Base-by-base conservation (phyloP, 2,113 vertebrate species). In the Clupea harengus region DNA sequence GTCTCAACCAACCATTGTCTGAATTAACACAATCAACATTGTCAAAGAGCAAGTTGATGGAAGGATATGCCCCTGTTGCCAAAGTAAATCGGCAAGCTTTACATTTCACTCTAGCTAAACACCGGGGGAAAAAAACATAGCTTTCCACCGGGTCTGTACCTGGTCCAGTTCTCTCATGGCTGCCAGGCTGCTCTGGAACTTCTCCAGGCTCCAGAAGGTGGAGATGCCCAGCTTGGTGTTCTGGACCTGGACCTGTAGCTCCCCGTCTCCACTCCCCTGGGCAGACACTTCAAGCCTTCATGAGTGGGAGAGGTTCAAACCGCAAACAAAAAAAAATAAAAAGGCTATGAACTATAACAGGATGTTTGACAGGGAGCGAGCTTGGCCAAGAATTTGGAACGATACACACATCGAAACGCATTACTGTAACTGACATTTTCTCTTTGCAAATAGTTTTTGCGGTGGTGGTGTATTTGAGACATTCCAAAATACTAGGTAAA, bases 161-260 rank as follows among this genome's bases (percentile, higher is more conserved):
- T 97, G 95, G 82, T 97, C 96, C 1, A 97, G 91, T 17, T 99
- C 98, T 90, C 97, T 97, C 97, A 99, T 97, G 82, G 94, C 93
- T 54, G 95, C 96, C 82, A 99, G 93, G 88, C 97, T 99, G 91
- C 96, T 96, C 83, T 98, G 97, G 93, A 99, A 99, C 91, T 98
- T 99, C 78, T 98, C 97, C 81, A 97, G 87, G 88, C 92, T 97
- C 98, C 98, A 99, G 89, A 97, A 96, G 2, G 98, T 97, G 54
- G 96, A 93, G 89, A 99, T 96, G 60, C 96, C 95, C 87, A 99
- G 92, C 85, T 95, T 96, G 88, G 95, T 92, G 89, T 99, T 98
- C 89, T 95, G 95, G 91, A 99, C 96, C 44, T 95, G 96, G 45
- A 98, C 95, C 86, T 95, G 96, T 44, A 96, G 52, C 80, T 87